phyloP scores from a whole-genome alignment of 2,113 vertebrate species.

The Mormyrus lacerda region DNA sequence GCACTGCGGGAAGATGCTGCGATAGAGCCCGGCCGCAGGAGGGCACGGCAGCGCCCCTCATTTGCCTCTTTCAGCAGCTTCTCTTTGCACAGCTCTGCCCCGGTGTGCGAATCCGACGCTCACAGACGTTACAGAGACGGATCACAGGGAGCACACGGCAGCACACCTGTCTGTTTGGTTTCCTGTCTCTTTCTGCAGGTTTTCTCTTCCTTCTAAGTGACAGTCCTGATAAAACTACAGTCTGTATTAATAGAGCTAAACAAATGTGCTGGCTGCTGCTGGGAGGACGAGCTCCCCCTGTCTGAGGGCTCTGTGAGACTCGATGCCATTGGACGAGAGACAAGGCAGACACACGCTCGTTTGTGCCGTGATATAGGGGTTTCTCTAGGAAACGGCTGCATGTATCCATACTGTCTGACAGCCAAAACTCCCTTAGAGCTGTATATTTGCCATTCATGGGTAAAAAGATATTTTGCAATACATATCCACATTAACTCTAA shows the following conservation, averaged over 20 bases:
- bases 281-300: neutral
- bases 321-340: neutral
- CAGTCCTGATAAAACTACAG: conserved; percentile 2
- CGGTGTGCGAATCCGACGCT: conserved; percentile 31
- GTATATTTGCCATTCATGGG: neutral
- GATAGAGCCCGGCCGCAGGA: conserved; percentile 70
- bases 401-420: neutral
- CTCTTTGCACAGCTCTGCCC: conserved; percentile 35
- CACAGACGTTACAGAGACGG: conserved; percentile 36
- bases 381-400: neutral
- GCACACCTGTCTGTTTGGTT: conserved; percentile 25
- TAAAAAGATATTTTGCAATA: neutral
- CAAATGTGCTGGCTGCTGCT: neutral
- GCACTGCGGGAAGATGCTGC: conserved; percentile 71
- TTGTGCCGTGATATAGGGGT: neutral
- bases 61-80: conserved; percentile 30
- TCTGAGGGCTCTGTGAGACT: neutral
- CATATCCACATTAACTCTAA: neutral
- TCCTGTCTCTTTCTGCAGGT: neutral
- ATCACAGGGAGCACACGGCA: conserved; percentile 34
- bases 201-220: neutral
- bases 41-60: conserved; percentile 54
- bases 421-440: neutral
- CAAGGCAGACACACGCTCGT: neutral
- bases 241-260: neutral